Evolutionary conservation across 2,113 vertebrate species (phyloP).

Genomic region (Xenopus laevis): DNA sequence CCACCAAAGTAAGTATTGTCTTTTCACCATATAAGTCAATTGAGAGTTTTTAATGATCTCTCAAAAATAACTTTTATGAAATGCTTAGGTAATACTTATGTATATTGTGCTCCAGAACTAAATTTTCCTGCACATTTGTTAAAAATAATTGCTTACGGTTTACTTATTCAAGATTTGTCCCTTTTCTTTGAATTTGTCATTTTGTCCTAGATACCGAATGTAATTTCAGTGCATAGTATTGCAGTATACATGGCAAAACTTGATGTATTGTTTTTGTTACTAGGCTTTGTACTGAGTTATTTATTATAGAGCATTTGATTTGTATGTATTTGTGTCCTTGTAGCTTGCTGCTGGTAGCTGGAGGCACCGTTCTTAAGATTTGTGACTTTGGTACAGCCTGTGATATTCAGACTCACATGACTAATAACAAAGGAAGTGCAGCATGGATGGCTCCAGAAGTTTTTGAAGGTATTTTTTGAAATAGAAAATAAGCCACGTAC

Average conservation of each 20-base stretch:
- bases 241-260: too few relatives aligned
- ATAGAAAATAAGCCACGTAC: too few relatives aligned
- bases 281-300: too few relatives aligned
- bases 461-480: slow-evolving; percentile 90
- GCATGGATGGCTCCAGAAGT: slow-evolving; percentile 99
- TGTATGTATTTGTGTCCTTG: slow-evolving; percentile 6
- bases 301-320: neutral
- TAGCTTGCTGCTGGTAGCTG: slow-evolving; percentile 92
- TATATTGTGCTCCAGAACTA: too few relatives aligned
- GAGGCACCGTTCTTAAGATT: slow-evolving; percentile 96
- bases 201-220: too few relatives aligned
- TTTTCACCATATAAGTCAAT: neutral
- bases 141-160: too few relatives aligned
- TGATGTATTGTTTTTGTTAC: too few relatives aligned
- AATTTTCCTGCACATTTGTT: neutral
- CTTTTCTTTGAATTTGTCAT: too few relatives aligned
- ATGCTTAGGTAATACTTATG: too few relatives aligned
- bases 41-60: neutral
- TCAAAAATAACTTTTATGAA: slow-evolving; percentile 56
- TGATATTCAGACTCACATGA: slow-evolving; percentile 99
- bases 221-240: too few relatives aligned
- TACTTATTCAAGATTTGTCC: too few relatives aligned
- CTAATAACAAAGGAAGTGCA: slow-evolving; percentile 98
- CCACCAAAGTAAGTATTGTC: slow-evolving; percentile 89
- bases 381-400: slow-evolving; percentile 98